Evolutionary conservation across 2,797 vertebrate species (phyloP).

Genomic region (Luscinia luscinia): DNA sequence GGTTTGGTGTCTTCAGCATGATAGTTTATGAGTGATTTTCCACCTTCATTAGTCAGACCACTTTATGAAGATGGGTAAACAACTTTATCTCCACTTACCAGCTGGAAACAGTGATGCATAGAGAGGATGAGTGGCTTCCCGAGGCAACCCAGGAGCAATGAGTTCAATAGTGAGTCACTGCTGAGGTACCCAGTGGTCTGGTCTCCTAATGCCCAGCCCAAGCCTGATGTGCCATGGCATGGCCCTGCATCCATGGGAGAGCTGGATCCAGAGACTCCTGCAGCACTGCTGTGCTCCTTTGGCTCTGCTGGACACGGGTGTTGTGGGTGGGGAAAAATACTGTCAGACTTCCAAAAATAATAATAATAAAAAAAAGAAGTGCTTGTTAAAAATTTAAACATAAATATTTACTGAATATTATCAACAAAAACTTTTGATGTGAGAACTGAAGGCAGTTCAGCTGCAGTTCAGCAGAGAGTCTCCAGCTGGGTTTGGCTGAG

Average conservation of each 20-base stretch:
- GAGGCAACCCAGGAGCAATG: not conserved
- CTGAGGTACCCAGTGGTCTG: not conserved
- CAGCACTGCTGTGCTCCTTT: not conserved
- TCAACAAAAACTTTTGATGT: not conserved
- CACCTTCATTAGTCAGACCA: constrained; percentile 11
- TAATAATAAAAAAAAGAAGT: not conserved
- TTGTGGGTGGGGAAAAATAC: not conserved
- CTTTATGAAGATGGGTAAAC: constrained; percentile 7
- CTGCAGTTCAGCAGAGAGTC: not conserved
- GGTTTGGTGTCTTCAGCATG: not conserved
- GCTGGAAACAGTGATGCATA: not conserved
- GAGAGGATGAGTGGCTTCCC: not conserved
- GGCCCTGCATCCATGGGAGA: not conserved
- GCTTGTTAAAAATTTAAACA: not conserved
- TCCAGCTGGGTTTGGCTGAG: not conserved
- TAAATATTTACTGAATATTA: not conserved
- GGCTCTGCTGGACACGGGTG: not conserved
- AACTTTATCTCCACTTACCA: constrained; percentile 14
- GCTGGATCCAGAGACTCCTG: not conserved
- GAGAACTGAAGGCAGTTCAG: not conserved
- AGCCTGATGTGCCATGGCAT: not conserved
- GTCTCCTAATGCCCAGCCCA: not conserved
- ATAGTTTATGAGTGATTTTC: constrained; percentile 3
- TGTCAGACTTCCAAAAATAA: not conserved
- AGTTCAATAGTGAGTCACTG: not conserved